Conservation (phyloP, 2,797 vertebrate genomes). For the Rhinogobio ventralis region DNA sequence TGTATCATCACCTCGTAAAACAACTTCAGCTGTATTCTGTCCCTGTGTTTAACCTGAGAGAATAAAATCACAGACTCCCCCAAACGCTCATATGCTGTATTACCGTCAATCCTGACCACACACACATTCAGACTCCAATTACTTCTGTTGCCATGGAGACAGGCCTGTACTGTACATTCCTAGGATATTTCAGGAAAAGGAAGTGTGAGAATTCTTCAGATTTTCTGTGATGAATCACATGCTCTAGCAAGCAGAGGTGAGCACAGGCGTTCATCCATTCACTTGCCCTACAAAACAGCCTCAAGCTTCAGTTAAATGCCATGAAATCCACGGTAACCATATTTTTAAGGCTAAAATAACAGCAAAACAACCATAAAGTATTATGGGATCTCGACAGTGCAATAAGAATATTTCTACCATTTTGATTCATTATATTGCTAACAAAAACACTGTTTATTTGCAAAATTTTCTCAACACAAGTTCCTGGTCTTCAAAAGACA, state of each 20-base stretch:
- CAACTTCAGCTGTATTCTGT: slow-evolving; percentile 5
- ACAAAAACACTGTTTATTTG: not conserved
- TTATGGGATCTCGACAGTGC: too few relatives aligned
- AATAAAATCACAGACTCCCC: slow-evolving; percentile 3
- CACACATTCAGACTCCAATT: slow-evolving; percentile 22
- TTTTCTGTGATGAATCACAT: slow-evolving; percentile 40
- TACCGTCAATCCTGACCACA: slow-evolving; percentile 18
- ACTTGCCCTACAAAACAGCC: not conserved
- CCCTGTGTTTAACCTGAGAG: not conserved
- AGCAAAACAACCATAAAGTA: not conserved
- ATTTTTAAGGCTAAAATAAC: slow-evolving; percentile 1
- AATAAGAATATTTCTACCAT: not conserved
- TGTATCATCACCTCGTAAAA: slow-evolving; percentile 1
- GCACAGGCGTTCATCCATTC: slow-evolving; percentile 2
- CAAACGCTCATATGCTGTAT: not conserved
- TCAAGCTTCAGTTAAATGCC: not conserved
- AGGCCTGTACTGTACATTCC: slow-evolving; percentile 37
- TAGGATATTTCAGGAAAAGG: slow-evolving; percentile 48
- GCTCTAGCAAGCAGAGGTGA: not conserved
- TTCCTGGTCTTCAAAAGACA: too few relatives aligned
- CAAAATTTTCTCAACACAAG: not conserved
- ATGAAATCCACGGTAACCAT: not conserved
- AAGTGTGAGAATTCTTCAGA: slow-evolving; percentile 45
- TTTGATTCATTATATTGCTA: not conserved
- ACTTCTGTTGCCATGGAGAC: slow-evolving; percentile 48